These are phyloP conservation scores for Hyphantria cunea DNA, from an alignment of 1,140 invertebrate species.

Conservation along the genomic window DNA sequence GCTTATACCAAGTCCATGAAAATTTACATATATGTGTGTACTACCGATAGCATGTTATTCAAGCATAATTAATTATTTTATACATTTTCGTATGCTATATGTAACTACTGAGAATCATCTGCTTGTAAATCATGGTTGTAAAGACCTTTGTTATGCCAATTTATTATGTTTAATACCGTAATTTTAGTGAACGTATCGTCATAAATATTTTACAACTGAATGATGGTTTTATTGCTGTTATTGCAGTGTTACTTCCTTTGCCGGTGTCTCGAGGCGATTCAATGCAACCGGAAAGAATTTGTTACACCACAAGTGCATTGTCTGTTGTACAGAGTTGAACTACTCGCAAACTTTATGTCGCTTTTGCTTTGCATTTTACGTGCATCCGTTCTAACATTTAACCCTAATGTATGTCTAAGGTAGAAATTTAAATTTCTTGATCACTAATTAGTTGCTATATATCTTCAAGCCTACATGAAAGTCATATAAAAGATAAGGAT, in stretches of 20 bases:
- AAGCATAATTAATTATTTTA: not conserved
- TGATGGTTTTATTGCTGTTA: constrained; percentile 46
- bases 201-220: constrained; percentile 54
- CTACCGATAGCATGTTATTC: constrained; percentile 1
- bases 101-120: constrained; percentile 25
- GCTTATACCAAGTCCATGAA: constrained; percentile 26
- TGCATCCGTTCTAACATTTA: too few relatives aligned
- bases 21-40: constrained; percentile 9
- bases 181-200: constrained; percentile 33
- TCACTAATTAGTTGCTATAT: too few relatives aligned
- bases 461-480: too few relatives aligned
- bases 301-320: constrained; percentile 43
- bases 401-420: too few relatives aligned
- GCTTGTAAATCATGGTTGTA: constrained; percentile 34
- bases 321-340: constrained; percentile 26
- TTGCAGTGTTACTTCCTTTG: constrained; percentile 49
- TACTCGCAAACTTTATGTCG: constrained; percentile 15
- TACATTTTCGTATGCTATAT: not conserved
- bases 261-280: constrained; percentile 24
- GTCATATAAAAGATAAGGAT: too few relatives aligned
- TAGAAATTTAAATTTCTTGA: too few relatives aligned
- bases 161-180: constrained; percentile 41
- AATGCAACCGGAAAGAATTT: constrained; percentile 54
- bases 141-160: constrained; percentile 41
- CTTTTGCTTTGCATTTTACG: too few relatives aligned